Base-by-base conservation (phyloP, 1,140 invertebrate species). In the Drosophila tropicalis region DNA sequence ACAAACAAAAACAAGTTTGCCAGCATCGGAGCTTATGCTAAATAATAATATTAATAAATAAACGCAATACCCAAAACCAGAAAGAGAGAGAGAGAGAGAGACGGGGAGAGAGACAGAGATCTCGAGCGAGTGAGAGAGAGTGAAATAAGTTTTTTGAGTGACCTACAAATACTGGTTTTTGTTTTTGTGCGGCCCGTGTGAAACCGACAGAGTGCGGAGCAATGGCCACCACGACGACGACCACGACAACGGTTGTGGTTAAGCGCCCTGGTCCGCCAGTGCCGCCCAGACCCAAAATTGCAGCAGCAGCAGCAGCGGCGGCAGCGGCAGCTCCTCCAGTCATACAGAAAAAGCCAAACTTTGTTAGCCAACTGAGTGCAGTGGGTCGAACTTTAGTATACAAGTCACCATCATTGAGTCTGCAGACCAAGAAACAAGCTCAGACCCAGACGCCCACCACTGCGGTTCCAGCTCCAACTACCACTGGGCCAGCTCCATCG, bases 91-190 rank as follows among this genome's bases (percentile, higher is more conserved):
- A 22, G 40, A 56, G 22, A 44, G 44, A 39, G 36, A 13, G 17
- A 62, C 22, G 61, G 7, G 61, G 56, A 51, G 36, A 57, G 19
- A 13, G 51, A 41, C 17, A 19, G 41, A 55, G 67, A 55, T 60
- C 70, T 61, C 17, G 44, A 39, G 57, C 6, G 34, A 66, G 17
- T 51, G 44, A 51, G 17, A 51, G 36, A 51, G 36, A 66, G 19
- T 15, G 51, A 57, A 29, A 34, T 22, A 51, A 51, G 56, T 67
- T 74, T 25, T 32, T 32, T 13, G 84, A 90, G 90, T 91, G 90
- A 91, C 90, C 90, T 91, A 91, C 84, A 91, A 91, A 91, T 90
- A 91, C 90, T 80, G 81, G 90, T 91, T 91, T 91, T 29, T 29
- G 29, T 29, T 29, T 74, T 55, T 47, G 67, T 67, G 70, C 65